phyloP scores from a whole-genome alignment of 2,888 invertebrate species.

The Mystacides longicornis region DNA sequence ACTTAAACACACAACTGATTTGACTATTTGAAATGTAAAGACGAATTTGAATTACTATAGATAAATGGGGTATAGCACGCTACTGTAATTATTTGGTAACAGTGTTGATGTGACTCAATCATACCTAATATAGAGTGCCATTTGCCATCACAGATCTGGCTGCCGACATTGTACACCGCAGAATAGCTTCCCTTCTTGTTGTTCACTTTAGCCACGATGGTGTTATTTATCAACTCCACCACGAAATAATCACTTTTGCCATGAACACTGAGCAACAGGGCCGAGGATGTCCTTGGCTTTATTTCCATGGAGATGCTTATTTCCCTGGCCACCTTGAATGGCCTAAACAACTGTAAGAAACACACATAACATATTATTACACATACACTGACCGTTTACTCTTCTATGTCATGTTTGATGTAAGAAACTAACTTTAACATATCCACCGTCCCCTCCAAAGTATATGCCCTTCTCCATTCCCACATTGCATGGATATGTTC shows the following conservation, averaged over 20 bases:
- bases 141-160: slow-evolving; percentile 82
- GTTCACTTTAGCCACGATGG: slow-evolving; percentile 74
- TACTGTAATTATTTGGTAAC: too few species aligned
- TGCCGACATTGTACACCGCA: slow-evolving; percentile 60
- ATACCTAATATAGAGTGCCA: slow-evolving; percentile 86
- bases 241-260: slow-evolving; percentile 76
- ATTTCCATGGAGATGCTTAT: slow-evolving; percentile 79
- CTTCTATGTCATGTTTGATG: neutral
- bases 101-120: too few species aligned
- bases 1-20: too few species aligned
- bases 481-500: slow-evolving; percentile 72
- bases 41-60: too few species aligned
- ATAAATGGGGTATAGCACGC: too few species aligned
- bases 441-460: slow-evolving; percentile 74
- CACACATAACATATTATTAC: neutral
- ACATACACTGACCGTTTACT: neutral
- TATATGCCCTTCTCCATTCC: slow-evolving; percentile 71
- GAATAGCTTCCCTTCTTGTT: slow-evolving; percentile 75
- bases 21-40: too few species aligned
- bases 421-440: slow-evolving; percentile 50
- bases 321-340: slow-evolving; percentile 70
- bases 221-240: slow-evolving; percentile 81
- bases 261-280: slow-evolving; percentile 80
- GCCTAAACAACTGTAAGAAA: slow-evolving; percentile 49
- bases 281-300: slow-evolving; percentile 75